Evolutionary conservation across 2,113 vertebrate genomes (phyloP).

Genomic region (Orycteropus afer): DNA sequence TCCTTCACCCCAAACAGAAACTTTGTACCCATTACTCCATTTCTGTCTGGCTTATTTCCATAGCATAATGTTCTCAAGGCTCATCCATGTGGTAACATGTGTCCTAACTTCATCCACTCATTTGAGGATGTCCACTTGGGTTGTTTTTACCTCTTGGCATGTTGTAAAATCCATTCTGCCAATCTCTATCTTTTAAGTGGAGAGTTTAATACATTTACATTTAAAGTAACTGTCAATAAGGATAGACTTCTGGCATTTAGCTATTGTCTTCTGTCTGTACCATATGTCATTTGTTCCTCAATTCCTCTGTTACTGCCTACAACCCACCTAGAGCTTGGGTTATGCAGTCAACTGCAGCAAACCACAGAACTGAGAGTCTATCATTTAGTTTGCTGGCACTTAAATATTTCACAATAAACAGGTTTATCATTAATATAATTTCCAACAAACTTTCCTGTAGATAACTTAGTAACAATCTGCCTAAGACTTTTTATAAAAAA

Average conservation of each 20-base stretch:
- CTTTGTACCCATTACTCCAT: too few relatives aligned
- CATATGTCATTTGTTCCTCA: not conserved
- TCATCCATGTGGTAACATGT: not conserved
- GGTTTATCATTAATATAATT: not conserved
- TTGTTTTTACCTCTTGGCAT: not conserved
- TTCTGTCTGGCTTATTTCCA: not conserved
- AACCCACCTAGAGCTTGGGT: not conserved
- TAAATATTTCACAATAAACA: not conserved
- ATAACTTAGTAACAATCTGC: not conserved
- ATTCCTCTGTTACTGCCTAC: not conserved
- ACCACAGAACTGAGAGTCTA: not conserved
- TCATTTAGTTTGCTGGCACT: not conserved
- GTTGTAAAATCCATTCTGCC: not conserved
- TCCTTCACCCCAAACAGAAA: not conserved
- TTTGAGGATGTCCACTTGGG: not conserved
- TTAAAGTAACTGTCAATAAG: not conserved
- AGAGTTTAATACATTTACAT: not conserved
- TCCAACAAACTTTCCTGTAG: not conserved
- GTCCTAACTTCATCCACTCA: not conserved
- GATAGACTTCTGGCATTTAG: not conserved
- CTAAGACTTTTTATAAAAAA: slow-evolving; percentile 12
- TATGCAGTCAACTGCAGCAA: not conserved
- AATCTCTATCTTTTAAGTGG: not conserved
- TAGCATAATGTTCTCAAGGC: not conserved
- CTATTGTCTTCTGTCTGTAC: not conserved